A percentile compares a stretch with the other conserved stretches of the same genome.
Evolutionary conservation across 2,797 vertebrate genomes (phyloP).

Genomic region (Erethizon dorsatum): DNA sequence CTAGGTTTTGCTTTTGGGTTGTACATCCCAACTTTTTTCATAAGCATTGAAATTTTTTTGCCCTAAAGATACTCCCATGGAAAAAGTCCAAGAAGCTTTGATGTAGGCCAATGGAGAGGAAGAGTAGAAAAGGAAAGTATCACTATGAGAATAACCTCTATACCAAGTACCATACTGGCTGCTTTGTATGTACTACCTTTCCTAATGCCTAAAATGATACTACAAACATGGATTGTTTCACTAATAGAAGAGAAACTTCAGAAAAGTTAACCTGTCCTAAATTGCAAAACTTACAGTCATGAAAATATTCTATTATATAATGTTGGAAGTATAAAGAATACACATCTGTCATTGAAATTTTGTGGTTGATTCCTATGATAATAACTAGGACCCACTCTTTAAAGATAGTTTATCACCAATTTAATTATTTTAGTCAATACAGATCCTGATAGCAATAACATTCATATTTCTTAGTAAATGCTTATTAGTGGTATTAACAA

Average conservation of each 20-base stretch:
- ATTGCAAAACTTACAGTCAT: conserved; percentile 14
- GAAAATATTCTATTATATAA: conserved; percentile 45
- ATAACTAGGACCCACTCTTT: conserved; percentile 35
- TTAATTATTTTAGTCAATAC: conserved; percentile 47
- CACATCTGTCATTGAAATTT: conserved; percentile 45
- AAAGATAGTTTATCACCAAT: conserved; percentile 61
- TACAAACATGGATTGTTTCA: conserved; percentile 40
- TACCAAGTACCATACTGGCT: not conserved
- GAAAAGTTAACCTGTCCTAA: not conserved
- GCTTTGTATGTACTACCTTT: not conserved
- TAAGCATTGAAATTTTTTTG: conserved; percentile 50
- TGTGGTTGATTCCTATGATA: conserved; percentile 15
- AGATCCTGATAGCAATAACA: conserved; percentile 24
- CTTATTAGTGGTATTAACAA: conserved; percentile 39
- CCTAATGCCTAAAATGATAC: conserved; percentile 29
- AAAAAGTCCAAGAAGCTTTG: conserved; percentile 50
- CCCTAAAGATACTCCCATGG: not conserved
- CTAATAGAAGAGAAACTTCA: conserved; percentile 51
- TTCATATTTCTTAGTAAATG: conserved; percentile 59
- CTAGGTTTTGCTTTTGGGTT: conserved; percentile 50
- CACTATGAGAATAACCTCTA: not conserved
- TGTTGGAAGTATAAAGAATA: not conserved
- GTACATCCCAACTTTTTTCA: not conserved
- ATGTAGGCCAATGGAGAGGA: not conserved
- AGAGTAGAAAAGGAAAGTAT: not conserved